phyloP scores from a whole-genome alignment of 2,888 invertebrate genomes.

The Lamproptera curius region DNA sequence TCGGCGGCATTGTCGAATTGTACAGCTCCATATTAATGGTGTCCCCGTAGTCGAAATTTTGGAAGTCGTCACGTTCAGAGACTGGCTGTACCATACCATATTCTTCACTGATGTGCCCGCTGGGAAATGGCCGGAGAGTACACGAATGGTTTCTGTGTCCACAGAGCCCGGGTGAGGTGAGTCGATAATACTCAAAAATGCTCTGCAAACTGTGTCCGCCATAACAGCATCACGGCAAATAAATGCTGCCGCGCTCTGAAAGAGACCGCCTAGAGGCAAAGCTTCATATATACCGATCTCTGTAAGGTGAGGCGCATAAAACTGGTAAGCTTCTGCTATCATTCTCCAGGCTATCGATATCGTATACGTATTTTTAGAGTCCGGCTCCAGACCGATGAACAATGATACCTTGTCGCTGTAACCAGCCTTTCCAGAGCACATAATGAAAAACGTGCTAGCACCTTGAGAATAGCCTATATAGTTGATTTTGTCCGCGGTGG shows the following conservation, averaged over 20 bases:
- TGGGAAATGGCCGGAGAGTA: conserved; percentile 37
- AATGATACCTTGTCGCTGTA: conserved; percentile 1
- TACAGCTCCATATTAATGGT: conserved; percentile 35
- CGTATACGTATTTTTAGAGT: conserved; percentile 1
- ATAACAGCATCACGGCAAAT: conserved; percentile 1
- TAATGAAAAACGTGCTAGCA: conserved; percentile 1
- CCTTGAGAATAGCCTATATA: conserved; percentile 10
- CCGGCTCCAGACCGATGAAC: conserved; percentile 11
- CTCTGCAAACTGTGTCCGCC: conserved; percentile 7
- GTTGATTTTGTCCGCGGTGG: conserved; percentile 1
- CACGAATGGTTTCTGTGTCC: conserved; percentile 33
- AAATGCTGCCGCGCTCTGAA: neutral
- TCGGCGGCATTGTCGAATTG: conserved; percentile 34
- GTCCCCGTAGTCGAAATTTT: conserved; percentile 41
- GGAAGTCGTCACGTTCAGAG: conserved; percentile 32
- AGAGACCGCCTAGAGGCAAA: conserved; percentile 1
- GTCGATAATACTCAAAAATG: neutral
- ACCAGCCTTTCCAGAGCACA: neutral
- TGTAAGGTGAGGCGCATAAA: neutral
- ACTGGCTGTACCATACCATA: conserved; percentile 39
- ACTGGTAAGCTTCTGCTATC: conserved; percentile 1
- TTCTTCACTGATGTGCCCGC: conserved; percentile 43
- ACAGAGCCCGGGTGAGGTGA: conserved; percentile 20
- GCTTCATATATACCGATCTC: conserved; percentile 3
- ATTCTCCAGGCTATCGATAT: conserved; percentile 3